Percentiles rank a stretch among this genome's conserved stretches.
Conservation (phyloP, 2,797 vertebrate genomes). For the Holocentrus rufus region DNA sequence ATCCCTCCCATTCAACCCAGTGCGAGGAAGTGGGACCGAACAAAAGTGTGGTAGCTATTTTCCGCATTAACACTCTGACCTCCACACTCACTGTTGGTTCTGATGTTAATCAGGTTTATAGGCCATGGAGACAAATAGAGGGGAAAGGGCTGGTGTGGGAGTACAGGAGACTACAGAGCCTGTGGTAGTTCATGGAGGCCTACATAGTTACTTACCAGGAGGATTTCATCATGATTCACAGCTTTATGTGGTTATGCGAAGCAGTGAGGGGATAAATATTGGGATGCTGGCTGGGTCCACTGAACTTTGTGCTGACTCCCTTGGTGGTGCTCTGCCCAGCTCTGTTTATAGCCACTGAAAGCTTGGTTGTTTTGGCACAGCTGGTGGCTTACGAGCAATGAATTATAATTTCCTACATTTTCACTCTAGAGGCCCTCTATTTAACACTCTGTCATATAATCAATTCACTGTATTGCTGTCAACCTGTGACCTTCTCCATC, state of each 20-base stretch:
- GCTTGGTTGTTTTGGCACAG: slow-evolving; percentile 67
- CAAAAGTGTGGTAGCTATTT: slow-evolving; percentile 72
- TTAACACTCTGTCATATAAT: slow-evolving; percentile 47
- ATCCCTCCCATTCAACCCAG: slow-evolving; percentile 6
- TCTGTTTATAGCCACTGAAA: slow-evolving; percentile 54
- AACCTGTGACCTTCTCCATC: slow-evolving; percentile 39
- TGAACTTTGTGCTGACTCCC: slow-evolving; percentile 57
- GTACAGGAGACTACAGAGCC: slow-evolving; percentile 21
- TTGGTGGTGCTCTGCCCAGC: slow-evolving; percentile 33
- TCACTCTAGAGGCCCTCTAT: slow-evolving; percentile 36
- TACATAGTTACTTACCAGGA: slow-evolving; percentile 27
- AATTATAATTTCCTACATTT: slow-evolving; percentile 58
- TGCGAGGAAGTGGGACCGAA: slow-evolving; percentile 28
- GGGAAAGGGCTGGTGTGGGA: slow-evolving; percentile 14
- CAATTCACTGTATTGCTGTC: slow-evolving; percentile 22
- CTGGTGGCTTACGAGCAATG: slow-evolving; percentile 34
- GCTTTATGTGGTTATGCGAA: slow-evolving; percentile 36
- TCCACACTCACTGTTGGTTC: slow-evolving; percentile 43
- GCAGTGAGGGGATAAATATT: slow-evolving; percentile 40
- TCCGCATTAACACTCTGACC: slow-evolving; percentile 69
- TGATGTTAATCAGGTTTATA: slow-evolving; percentile 68
- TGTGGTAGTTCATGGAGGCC: slow-evolving; percentile 42
- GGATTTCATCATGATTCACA: slow-evolving; percentile 57
- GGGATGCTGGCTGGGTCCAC: slow-evolving; percentile 45
- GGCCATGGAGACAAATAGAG: slow-evolving; percentile 25